Percentiles rank a stretch among this genome's conserved stretches.
Evolutionary conservation across 2,113 vertebrate genomes (phyloP).

Genomic region (Brachyhypopomus gauderio): DNA sequence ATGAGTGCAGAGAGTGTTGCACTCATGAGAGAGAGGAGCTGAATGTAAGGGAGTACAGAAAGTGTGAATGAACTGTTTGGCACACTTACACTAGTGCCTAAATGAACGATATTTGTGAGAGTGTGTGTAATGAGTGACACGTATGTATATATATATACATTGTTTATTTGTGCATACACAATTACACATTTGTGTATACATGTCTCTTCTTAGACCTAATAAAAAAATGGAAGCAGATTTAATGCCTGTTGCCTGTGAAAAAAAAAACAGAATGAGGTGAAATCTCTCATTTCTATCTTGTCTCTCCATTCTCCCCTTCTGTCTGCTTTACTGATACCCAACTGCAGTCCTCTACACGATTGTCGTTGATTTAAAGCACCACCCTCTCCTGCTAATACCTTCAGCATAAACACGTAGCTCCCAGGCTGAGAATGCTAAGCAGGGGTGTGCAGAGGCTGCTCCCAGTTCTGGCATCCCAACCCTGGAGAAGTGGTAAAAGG

Average conservation of each 20-base stretch:
- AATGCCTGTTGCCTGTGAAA: background rate
- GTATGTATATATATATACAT: no score
- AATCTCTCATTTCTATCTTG: background rate
- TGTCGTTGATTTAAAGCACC: conserved; percentile 2
- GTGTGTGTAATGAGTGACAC: no score
- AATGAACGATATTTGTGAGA: background rate
- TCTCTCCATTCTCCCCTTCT: background rate
- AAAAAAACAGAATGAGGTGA: background rate
- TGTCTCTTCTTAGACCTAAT: background rate
- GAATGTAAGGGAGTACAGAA: background rate
- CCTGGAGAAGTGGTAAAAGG: conserved; percentile 30
- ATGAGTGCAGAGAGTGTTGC: background rate
- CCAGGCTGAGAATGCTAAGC: background rate
- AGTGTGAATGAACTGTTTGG: background rate
- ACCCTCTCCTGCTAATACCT: conserved; percentile 8
- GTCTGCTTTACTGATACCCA: background rate
- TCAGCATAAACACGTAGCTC: conserved; percentile 9
- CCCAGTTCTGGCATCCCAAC: conserved; percentile 23
- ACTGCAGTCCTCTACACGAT: background rate
- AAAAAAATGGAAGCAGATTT: background rate
- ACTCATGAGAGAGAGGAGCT: background rate
- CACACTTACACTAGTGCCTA: background rate
- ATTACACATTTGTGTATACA: background rate
- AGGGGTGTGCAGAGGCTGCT: background rate
- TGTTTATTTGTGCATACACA: no score